A percentile compares a stretch with the other conserved stretches of the same genome.
These are phyloP conservation scores for Cosmorhoe ocellata DNA, from an alignment of 2,888 invertebrate genomes.

Conservation along the genomic window DNA sequence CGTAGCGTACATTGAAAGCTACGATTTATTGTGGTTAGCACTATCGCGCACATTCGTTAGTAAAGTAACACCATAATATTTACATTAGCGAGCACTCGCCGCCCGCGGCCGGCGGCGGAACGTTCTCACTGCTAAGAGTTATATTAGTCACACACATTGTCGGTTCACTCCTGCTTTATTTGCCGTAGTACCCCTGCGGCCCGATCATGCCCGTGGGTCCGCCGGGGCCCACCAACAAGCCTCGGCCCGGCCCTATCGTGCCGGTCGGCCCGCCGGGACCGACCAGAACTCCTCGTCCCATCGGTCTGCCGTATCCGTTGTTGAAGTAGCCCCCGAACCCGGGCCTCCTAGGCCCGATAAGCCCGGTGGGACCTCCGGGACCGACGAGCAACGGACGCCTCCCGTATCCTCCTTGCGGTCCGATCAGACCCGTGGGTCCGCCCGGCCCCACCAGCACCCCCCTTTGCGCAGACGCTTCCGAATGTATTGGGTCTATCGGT, in stretches of 20 bases:
- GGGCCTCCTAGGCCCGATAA: conserved; percentile 47
- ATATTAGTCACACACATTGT: conserved; percentile 10
- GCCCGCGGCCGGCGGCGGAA: conserved; percentile 5
- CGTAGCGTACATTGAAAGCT: conserved; percentile 5
- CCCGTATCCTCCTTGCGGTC: conserved; percentile 37
- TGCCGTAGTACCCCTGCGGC: conserved; percentile 66
- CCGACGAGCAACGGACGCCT: conserved; percentile 61
- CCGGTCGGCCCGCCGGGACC: conserved; percentile 71
- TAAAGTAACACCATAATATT: conserved; percentile 40
- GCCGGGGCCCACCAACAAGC: conserved; percentile 65
- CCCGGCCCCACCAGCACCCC: conserved; percentile 73
- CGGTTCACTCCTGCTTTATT: conserved; percentile 43
- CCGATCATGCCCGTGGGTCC: conserved; percentile 67
- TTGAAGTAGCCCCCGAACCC: conserved; percentile 28
- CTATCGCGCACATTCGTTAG: conserved; percentile 24
- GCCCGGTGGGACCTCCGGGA: conserved; percentile 65
- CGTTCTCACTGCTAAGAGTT: conserved; percentile 5
- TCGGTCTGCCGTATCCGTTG: conserved; percentile 45
- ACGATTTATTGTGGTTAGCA: conserved; percentile 25
- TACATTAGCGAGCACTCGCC: conserved; percentile 32
- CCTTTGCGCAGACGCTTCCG: conserved; percentile 43
- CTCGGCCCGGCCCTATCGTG: conserved; percentile 47
- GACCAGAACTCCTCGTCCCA: conserved; percentile 49
- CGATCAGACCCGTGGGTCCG: conserved; percentile 53
- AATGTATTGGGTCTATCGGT: conserved; percentile 30